Evolutionary conservation across 2,113 vertebrate species (phyloP).

Genomic region (Zapus hudsonius): DNA sequence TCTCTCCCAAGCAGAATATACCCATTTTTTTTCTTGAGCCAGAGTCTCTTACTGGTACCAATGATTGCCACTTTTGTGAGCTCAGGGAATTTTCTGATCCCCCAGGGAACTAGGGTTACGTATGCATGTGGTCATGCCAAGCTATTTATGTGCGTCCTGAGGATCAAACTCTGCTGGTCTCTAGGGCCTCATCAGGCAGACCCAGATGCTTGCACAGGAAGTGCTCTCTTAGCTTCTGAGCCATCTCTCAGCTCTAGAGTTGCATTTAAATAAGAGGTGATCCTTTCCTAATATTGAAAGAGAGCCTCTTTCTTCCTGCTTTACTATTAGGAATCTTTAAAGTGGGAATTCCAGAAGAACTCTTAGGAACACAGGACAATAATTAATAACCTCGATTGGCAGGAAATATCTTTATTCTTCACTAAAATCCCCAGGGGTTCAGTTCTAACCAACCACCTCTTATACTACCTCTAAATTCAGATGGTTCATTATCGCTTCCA

Average conservation of each 20-base stretch:
- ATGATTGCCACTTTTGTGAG: no score
- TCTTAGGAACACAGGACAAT: neutral
- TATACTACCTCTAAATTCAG: neutral
- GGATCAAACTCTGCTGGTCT: no score
- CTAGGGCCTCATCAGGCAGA: no score
- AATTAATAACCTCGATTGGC: constrained; percentile 24
- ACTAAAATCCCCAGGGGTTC: constrained; percentile 28
- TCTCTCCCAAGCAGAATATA: no score
- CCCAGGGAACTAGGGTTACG: no score
- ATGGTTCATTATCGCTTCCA: neutral
- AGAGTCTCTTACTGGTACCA: no score
- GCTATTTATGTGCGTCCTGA: no score
- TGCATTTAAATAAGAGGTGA: neutral
- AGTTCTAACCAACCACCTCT: neutral
- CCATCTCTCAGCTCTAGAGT: neutral
- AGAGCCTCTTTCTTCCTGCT: neutral
- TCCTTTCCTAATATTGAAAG: neutral
- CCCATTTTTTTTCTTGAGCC: no score
- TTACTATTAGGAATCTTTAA: neutral
- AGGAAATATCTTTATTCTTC: neutral
- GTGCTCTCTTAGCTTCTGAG: no score
- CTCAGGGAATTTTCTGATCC: no score
- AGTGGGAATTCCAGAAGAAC: neutral
- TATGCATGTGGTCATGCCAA: no score
- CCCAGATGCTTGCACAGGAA: no score